These are phyloP conservation scores for Zele albiditarsus DNA, from an alignment of 2,888 invertebrate genomes.

Conservation along the genomic window DNA sequence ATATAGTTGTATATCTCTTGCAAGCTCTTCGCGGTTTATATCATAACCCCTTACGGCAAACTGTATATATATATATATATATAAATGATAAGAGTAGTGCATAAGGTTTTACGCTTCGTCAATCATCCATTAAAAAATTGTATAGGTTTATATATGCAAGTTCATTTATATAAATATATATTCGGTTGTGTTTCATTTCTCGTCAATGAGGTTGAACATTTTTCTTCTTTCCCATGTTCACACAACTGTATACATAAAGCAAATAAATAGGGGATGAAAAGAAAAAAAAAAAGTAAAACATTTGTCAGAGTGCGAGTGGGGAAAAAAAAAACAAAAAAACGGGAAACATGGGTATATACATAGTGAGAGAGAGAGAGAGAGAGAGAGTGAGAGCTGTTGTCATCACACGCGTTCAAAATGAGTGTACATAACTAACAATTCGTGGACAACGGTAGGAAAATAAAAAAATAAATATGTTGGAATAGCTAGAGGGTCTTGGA, in stretches of 20 bases:
- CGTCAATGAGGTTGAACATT: slow-evolving; percentile 3
- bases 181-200: slow-evolving; percentile 25
- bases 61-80: neutral
- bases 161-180: no score
- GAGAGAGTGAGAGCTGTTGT: no score
- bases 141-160: neutral
- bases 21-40: slow-evolving; percentile 1
- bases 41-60: slow-evolving; percentile 14
- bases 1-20: slow-evolving; percentile 9
- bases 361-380: no score
- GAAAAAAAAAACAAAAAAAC: neutral
- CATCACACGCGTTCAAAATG: slow-evolving; percentile 9
- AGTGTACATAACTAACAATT: neutral
- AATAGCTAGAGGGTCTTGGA: slow-evolving; percentile 6
- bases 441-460: neutral
- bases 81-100: neutral
- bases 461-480: slow-evolving; percentile 29
- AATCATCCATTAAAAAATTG: slow-evolving; percentile 3
- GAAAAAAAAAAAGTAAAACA: no score
- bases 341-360: neutral
- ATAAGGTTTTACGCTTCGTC: slow-evolving; percentile 21
- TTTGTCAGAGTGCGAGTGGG: neutral
- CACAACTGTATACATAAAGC: neutral
- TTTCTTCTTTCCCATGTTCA: neutral
- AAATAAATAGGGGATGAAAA: neutral